phyloP scores from a whole-genome alignment of 2,113 vertebrate species.

The Paralichthys olivaceus region DNA sequence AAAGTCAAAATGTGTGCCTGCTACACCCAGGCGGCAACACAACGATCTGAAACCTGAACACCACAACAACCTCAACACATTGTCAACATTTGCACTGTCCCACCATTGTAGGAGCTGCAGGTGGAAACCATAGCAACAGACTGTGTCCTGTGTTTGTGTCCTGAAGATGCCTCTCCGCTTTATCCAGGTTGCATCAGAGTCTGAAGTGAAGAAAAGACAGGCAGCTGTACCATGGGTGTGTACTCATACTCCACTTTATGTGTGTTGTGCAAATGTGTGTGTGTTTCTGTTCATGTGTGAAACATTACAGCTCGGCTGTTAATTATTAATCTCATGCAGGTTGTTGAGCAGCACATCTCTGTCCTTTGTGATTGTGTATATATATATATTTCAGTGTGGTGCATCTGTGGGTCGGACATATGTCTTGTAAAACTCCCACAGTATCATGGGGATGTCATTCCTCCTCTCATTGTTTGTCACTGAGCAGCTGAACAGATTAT shows the following conservation, averaged over 20 bases:
- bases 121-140: slow-evolving; percentile 68
- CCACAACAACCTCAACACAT: background rate
- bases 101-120: slow-evolving; percentile 10
- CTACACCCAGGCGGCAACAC: background rate
- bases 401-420: background rate
- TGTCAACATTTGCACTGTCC: slow-evolving; percentile 5
- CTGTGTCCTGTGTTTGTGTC: slow-evolving; percentile 42
- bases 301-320: slow-evolving; percentile 42
- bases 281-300: slow-evolving; percentile 37
- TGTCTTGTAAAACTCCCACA: slow-evolving; percentile 24
- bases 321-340: slow-evolving; percentile 46
- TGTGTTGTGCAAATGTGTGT: slow-evolving; percentile 40
- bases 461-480: slow-evolving; percentile 29
- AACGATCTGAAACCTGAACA: background rate
- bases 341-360: slow-evolving; percentile 17
- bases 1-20: background rate
- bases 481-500: slow-evolving; percentile 4
- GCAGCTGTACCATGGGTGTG: slow-evolving; percentile 38
- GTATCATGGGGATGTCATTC: slow-evolving; percentile 29
- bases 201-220: slow-evolving; percentile 10
- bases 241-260: background rate
- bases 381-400: background rate
- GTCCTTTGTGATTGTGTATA: background rate
- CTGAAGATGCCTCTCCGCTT: slow-evolving; percentile 44
- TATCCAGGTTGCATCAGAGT: slow-evolving; percentile 42